phyloP scores from a whole-genome alignment of 2,113 vertebrate species.

The Vidua chalybeata region DNA sequence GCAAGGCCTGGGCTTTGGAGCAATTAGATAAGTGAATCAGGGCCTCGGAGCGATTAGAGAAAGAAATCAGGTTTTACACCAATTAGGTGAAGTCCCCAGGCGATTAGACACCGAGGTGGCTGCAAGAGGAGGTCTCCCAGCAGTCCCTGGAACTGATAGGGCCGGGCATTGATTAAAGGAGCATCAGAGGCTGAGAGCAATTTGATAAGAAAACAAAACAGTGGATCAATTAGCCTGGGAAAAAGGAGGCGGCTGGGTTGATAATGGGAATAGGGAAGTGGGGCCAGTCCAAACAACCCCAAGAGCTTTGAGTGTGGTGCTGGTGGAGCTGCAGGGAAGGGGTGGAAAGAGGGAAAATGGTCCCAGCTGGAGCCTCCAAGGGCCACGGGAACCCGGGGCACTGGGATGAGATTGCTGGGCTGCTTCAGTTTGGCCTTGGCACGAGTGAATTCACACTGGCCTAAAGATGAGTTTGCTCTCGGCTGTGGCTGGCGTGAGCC shows the following conservation, averaged over 20 bases:
- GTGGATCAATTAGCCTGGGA: conserved; percentile 20
- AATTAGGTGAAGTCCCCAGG: conserved; percentile 31
- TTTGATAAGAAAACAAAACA: conserved; percentile 50
- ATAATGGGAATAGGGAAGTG: background rate
- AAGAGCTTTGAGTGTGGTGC: background rate
- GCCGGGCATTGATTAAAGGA: background rate
- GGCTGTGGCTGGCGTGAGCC: background rate
- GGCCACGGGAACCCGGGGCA: background rate
- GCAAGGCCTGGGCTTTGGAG: conserved; percentile 6
- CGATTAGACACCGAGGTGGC: background rate
- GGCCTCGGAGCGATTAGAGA: conserved; percentile 7
- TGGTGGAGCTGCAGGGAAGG: background rate
- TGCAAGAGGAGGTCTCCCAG: background rate
- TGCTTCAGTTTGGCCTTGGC: background rate
- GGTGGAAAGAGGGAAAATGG: background rate
- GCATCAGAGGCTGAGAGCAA: background rate
- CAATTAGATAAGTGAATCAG: conserved; percentile 23
- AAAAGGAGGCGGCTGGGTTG: background rate
- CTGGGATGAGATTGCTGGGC: background rate
- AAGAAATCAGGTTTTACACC: conserved; percentile 57
- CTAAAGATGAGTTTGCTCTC: background rate
- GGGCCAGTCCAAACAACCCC: background rate
- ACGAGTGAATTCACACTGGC: background rate
- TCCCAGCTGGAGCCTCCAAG: background rate
- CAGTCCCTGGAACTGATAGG: background rate